A percentile compares a stretch with the other conserved stretches of the same genome.
phyloP scores from a whole-genome alignment of 2,888 invertebrate species.

The Cancer borealis region DNA sequence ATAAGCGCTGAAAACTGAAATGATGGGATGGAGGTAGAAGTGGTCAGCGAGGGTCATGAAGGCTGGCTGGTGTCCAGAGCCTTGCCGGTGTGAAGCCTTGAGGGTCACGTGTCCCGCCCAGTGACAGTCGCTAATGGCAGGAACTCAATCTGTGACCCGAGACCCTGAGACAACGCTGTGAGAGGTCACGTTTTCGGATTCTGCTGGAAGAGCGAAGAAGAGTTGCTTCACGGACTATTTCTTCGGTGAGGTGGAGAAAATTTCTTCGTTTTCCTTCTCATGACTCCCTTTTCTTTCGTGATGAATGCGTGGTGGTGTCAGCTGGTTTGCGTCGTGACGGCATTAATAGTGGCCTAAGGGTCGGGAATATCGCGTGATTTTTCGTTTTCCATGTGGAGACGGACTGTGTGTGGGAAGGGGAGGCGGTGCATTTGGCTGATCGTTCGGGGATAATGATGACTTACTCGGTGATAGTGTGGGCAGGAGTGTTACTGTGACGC shows the following conservation, averaged over 20 bases:
- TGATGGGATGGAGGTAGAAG: not conserved
- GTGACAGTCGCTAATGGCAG: not conserved
- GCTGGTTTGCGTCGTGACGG: constrained; percentile 3
- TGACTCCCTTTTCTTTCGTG: not conserved
- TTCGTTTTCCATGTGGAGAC: not conserved
- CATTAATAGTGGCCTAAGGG: not conserved
- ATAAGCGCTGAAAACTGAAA: not conserved
- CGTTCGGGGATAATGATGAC: not conserved
- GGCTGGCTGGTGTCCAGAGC: not conserved
- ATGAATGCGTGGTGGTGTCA: not conserved
- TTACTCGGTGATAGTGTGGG: not conserved
- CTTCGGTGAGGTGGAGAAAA: not conserved
- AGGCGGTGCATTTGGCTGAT: not conserved
- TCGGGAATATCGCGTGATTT: not conserved
- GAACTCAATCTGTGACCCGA: not conserved
- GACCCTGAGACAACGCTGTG: not conserved
- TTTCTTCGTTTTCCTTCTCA: not conserved
- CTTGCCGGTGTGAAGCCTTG: not conserved
- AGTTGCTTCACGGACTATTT: not conserved
- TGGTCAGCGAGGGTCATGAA: not conserved
- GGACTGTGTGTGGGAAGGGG: not conserved
- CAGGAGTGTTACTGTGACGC: not conserved
- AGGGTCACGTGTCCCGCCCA: not conserved
- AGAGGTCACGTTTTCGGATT: not conserved
- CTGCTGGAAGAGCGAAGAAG: not conserved